These are phyloP conservation scores for Lissonota sp. DNA, from an alignment of 2,888 invertebrate species.

Conservation along the genomic window DNA sequence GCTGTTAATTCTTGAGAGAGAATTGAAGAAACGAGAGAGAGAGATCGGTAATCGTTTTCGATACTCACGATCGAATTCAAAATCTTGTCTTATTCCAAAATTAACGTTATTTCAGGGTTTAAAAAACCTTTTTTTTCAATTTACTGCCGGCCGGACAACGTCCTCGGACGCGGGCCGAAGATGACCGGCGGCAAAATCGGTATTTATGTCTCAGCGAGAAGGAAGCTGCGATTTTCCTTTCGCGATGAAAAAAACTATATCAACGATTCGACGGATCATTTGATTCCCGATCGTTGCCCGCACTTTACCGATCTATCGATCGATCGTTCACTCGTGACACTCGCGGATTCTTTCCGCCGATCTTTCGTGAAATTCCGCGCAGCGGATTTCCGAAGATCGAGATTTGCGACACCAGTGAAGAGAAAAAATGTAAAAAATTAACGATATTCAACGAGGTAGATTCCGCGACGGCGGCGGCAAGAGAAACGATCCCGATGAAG, in stretches of 20 bases:
- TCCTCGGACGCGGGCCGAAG: constrained; percentile 16
- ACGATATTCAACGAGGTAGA: neutral
- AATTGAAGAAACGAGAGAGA: neutral
- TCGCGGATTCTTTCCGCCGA: neutral
- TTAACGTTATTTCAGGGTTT: neutral
- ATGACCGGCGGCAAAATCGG: constrained; percentile 21
- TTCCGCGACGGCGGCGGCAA: constrained; percentile 33
- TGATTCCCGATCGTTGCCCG: constrained; percentile 4
- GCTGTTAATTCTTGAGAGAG: neutral
- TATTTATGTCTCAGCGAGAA: constrained; percentile 1
- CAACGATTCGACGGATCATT: neutral
- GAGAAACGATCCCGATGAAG: constrained; percentile 61
- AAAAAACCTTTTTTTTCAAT: constrained; percentile 4
- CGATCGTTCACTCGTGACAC: constrained; percentile 32
- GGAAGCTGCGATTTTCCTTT: constrained; percentile 1
- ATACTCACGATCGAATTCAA: neutral
- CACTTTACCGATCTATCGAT: constrained; percentile 38
- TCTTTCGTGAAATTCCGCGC: too few relatives aligned
- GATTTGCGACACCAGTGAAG: too few relatives aligned
- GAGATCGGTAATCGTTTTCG: neutral
- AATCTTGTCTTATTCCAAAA: neutral
- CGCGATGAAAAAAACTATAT: neutral
- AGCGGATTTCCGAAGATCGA: too few relatives aligned
- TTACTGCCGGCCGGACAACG: constrained; percentile 14
- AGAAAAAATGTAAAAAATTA: too few relatives aligned